A percentile compares a stretch with the other conserved stretches of the same genome.
Evolutionary conservation across 2,888 invertebrate genomes (phyloP).

Genomic region (Himalopsyche anomala): DNA sequence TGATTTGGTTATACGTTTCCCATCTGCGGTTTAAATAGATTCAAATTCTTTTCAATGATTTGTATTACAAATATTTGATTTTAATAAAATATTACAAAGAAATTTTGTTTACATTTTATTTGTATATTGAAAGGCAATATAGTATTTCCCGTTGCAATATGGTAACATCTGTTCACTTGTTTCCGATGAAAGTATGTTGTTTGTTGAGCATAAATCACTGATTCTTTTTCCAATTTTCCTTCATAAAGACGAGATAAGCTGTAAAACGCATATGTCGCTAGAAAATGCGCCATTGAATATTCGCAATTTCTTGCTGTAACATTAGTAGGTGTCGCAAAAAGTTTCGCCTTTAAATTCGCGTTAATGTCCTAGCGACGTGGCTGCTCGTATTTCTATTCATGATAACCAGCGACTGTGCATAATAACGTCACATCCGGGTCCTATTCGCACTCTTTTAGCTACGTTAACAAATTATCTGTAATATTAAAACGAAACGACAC

Average conservation of each 20-base stretch:
- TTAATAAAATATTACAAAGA: neutral
- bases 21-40: no score
- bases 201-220: conserved; percentile 1
- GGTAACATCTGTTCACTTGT: neutral
- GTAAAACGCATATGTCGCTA: conserved; percentile 1
- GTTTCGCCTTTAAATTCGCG: neutral
- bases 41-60: no score
- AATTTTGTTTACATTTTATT: neutral
- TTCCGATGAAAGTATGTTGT: neutral
- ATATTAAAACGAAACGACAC: no score
- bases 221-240: conserved; percentile 14
- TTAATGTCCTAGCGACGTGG: neutral
- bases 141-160: neutral
- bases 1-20: no score
- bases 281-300: neutral
- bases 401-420: no score
- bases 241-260: conserved; percentile 20
- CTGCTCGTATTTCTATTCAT: no score
- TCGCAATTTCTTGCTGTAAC: neutral
- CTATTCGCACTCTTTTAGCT: no score
- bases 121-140: neutral
- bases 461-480: no score
- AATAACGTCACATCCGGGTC: no score
- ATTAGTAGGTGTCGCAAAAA: neutral
- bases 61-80: neutral